phyloP scores from a whole-genome alignment of 2,797 vertebrate species.

The Lophotriccus pileatus region DNA sequence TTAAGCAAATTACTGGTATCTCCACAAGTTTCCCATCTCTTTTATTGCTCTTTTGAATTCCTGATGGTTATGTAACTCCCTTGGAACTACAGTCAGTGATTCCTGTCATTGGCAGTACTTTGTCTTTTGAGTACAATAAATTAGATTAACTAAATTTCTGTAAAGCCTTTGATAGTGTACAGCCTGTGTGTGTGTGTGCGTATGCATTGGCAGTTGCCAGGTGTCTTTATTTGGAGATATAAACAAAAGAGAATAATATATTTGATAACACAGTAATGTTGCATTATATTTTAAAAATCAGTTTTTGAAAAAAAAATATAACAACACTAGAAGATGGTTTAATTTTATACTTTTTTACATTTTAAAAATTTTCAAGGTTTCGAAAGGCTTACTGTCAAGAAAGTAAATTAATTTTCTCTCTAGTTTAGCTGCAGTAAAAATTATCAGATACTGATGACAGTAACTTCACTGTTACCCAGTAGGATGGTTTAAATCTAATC shows the following conservation, averaged over 20 bases:
- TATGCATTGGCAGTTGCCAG: neutral
- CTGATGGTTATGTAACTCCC: neutral
- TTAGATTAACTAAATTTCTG: neutral
- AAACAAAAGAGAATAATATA: neutral
- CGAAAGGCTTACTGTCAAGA: neutral
- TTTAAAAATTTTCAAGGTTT: neutral
- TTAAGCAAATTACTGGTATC: neutral
- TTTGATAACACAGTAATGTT: neutral
- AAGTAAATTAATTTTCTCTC: neutral
- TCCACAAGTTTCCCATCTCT: neutral
- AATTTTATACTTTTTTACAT: neutral
- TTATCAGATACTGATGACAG: neutral
- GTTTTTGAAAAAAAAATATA: neutral
- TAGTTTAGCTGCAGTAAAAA: neutral
- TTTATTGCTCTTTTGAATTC: neutral
- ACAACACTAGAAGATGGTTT: neutral
- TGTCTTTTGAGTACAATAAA: neutral
- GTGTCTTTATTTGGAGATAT: neutral
- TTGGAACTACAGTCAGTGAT: neutral
- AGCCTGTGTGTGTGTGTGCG: rapidly evolving
- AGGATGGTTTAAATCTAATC: neutral
- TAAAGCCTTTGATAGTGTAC: neutral
- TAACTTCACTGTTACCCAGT: neutral
- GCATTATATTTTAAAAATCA: neutral
- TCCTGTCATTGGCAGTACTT: neutral